phyloP scores from a whole-genome alignment of 1,140 invertebrate genomes.

The Drosophila simulans region DNA sequence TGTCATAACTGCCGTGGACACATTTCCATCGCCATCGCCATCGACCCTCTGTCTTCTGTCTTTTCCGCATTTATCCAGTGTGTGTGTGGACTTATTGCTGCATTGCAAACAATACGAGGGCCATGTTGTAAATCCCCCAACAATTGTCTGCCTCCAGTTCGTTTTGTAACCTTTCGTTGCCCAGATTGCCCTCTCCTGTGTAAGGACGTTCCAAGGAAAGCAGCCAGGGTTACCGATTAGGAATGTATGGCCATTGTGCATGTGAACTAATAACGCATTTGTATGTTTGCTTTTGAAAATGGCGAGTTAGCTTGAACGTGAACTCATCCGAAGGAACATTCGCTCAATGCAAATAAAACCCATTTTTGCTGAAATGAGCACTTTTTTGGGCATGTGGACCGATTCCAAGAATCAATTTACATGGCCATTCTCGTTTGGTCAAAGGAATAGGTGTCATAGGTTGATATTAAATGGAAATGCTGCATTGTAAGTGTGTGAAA shows the following conservation, averaged over 20 bases:
- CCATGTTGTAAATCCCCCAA: slow-evolving; percentile 49
- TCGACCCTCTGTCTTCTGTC: not conserved
- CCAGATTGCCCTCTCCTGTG: slow-evolving; percentile 32
- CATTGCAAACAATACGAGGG: slow-evolving; percentile 23
- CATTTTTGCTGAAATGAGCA: not conserved
- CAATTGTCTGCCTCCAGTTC: slow-evolving; percentile 51
- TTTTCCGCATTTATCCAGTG: slow-evolving; percentile 16
- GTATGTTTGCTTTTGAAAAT: not conserved
- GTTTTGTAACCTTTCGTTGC: slow-evolving; percentile 10
- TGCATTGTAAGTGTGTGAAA: not conserved
- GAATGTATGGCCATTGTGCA: slow-evolving; percentile 9
- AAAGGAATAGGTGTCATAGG: not conserved
- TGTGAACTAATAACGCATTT: slow-evolving; percentile 36
- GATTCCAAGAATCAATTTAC: not conserved
- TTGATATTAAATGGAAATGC: not conserved
- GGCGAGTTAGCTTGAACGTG: slow-evolving; percentile 1
- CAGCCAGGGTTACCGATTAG: slow-evolving; percentile 45
- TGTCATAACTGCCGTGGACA: slow-evolving; percentile 25
- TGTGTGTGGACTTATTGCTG: slow-evolving; percentile 15
- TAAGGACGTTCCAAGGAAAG: slow-evolving; percentile 38
- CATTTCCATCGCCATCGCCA: slow-evolving; percentile 6
- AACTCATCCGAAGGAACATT: slow-evolving; percentile 1
- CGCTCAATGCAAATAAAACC: slow-evolving; percentile 18
- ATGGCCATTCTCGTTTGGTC: not conserved
- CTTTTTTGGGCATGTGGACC: not conserved